phyloP scores from a whole-genome alignment of 2,888 invertebrate genomes.

The Synergus japonicus region DNA sequence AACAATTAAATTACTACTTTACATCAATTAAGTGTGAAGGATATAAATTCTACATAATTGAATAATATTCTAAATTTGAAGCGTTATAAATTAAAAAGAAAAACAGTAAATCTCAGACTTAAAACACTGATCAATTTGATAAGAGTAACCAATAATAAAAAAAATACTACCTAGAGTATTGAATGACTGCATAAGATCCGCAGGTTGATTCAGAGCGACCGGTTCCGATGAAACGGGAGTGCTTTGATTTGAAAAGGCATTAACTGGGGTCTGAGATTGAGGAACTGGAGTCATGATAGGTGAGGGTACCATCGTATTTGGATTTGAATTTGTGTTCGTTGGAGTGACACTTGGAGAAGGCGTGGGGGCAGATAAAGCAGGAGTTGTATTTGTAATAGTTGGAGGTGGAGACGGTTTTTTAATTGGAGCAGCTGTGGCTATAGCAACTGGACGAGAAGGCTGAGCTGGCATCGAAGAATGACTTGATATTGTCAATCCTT shows the following conservation, averaged over 20 bases:
- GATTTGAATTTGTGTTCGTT: constrained; percentile 68
- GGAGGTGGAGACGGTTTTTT: constrained; percentile 71
- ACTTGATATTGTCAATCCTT: constrained; percentile 73
- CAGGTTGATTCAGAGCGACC: constrained; percentile 65
- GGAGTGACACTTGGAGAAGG: constrained; percentile 73
- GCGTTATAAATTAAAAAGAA: no score
- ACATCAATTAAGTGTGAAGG: no score
- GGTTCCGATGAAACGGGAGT: constrained; percentile 65
- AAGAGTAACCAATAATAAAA: background rate
- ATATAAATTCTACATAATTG: no score
- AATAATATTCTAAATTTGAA: no score
- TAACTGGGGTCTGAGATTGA: constrained; percentile 68
- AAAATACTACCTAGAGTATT: constrained; percentile 71
- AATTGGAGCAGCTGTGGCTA: constrained; percentile 75
- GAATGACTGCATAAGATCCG: constrained; percentile 73
- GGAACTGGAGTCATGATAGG: constrained; percentile 69
- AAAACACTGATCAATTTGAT: constrained; percentile 8
- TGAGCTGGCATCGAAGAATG: constrained; percentile 75
- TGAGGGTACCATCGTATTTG: constrained; percentile 69
- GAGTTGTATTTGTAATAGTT: constrained; percentile 68
- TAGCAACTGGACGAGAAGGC: constrained; percentile 70
- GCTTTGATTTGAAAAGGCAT: constrained; percentile 70
- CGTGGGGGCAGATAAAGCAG: constrained; percentile 71
- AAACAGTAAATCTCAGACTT: background rate
- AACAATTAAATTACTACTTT: no score